Base-by-base conservation (phyloP, 2,888 invertebrate species). In the Drosophila nr. perissopoda region DNA sequence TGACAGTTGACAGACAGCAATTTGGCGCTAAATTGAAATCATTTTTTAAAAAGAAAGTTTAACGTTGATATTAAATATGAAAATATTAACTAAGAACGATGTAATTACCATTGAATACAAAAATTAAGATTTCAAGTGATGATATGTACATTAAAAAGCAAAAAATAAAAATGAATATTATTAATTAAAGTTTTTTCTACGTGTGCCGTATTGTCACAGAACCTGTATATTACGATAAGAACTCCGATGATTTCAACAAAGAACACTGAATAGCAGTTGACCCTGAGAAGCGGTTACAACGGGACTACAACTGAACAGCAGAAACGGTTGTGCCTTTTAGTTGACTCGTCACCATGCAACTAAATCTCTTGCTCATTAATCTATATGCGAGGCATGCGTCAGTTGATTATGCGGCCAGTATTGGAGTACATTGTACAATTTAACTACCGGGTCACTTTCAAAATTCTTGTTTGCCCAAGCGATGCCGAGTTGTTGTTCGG, bases 391-490 rank as follows among this genome's bases (percentile, higher is more conserved):
- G 52, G 18, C 53, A 21, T 40, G 59, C 31, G 46, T 36, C 38
- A n/a, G 54, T 42, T 60, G 31, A 52, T 68, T 51, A 31, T 70
- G 36, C 36, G 11, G 11, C 27, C 36, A 4, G 54, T 38, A 27
- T 27, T 11, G 27, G 54, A 13, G 4, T 25, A 18, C 33, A 33
- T 67, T 13, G 13, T 34, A 36, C 4, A 56, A 42, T 58, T 69
- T 58, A 61, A 63, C 58, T 65, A 40, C 58, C 53, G 57, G 62
- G 36, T 40, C 48, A 60, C 79, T 73, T 83, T 82, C 75, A 76
- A 81, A 81, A 81, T 81, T 81, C 79, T 70, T 76, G 78, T 62
- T 72, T 81, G 81, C 38, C 65, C 79, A 79, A 69, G 72, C 80
- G 80, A 57, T 54, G 63, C 65, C 11, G 42, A 49, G 49, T 13